Base-by-base conservation (phyloP, 2,797 vertebrate genomes). In the Aythya fuligula region DNA sequence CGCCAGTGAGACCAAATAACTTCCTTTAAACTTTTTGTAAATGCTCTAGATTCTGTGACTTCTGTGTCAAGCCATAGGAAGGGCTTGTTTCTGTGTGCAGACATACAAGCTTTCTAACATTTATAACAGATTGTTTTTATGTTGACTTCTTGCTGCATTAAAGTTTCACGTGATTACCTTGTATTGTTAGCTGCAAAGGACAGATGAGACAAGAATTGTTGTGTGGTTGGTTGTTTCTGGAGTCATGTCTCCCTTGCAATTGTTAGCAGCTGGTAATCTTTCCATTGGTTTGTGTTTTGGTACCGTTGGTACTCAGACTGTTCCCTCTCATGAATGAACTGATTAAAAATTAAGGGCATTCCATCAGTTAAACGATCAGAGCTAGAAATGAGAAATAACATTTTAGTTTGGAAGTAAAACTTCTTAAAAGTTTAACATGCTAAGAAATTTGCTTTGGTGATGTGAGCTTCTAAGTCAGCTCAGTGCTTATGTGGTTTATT, bases 41-140 rank as follows among this genome's bases (percentile, higher is more conserved):
- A 25, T 2, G 16, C 28, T 17, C 13, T 36, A 0, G 34, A 58
- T 75, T 34, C 61, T 38, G 18, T 8, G 17, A 21, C 32, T 43
- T 34, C 41, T 49, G 60, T 17, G 13, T 38, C 19, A 81, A 87
- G 69, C 57, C 27, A 2, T 3, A 36, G 81, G 62, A 82, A 15
- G 1, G 11, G 25, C 38, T 38, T 0, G 14, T 34, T 56, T 18
- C 36, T 5, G 1, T 2, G 10, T 11, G 25, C 28, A 28, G 1
- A 9, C 2, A 3, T 22, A 4, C 5, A 16, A 41, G 34, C 6
- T 3, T 3, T 36, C 32, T 7, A 41, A 11, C 28, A 7, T 9
- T 24, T 32, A 6, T 32, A 34, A 20, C 30, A 39, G 64, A 4
- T 24, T 51, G 11, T 47, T 78, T 19, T 53, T 39, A 7, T 5